These are phyloP conservation scores for Aurelia aurita complex sp. Pacific DNA, from an alignment of 30 jellyfish, hydroid and myxozoan genomes.

Conservation along the genomic window DNA sequence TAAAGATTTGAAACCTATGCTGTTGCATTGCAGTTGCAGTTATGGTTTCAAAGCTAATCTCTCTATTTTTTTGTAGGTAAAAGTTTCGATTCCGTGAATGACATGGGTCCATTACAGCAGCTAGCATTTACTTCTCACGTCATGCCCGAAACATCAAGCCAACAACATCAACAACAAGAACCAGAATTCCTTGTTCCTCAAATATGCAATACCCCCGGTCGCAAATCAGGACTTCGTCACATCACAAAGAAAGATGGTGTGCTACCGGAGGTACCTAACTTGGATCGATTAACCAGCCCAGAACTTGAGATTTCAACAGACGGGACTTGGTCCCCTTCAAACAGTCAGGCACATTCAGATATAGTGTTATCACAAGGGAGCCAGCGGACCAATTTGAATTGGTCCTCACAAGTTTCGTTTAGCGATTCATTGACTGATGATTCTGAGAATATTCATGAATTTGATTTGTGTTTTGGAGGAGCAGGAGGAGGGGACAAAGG, in stretches of 20 bases:
- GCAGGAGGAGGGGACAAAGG: no score
- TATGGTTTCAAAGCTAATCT: no score
- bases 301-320: conserved; percentile 14
- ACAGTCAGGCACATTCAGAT: conserved; percentile 28
- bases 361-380: conserved; percentile 6
- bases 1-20: no score
- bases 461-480: conserved; percentile 38
- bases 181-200: conserved; percentile 27
- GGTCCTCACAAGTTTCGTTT: conserved; percentile 53
- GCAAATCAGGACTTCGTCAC: no score
- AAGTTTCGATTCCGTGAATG: no score
- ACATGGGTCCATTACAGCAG: no score
- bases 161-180: not conserved
- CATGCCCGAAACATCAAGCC: no score
- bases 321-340: conserved; percentile 18
- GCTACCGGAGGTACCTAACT: conserved; percentile 11
- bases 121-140: no score
- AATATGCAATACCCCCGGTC: not conserved
- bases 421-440: conserved; percentile 64
- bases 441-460: conserved; percentile 46
- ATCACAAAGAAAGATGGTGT: not conserved
- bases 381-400: conserved; percentile 14
- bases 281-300: conserved; percentile 30
- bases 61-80: no score
- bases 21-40: no score